Evolutionary conservation across 1,140 invertebrate species (phyloP), one percentile per base, ranked within the genome.

Genomic region (Neoseiulus cucumeris): DNA sequence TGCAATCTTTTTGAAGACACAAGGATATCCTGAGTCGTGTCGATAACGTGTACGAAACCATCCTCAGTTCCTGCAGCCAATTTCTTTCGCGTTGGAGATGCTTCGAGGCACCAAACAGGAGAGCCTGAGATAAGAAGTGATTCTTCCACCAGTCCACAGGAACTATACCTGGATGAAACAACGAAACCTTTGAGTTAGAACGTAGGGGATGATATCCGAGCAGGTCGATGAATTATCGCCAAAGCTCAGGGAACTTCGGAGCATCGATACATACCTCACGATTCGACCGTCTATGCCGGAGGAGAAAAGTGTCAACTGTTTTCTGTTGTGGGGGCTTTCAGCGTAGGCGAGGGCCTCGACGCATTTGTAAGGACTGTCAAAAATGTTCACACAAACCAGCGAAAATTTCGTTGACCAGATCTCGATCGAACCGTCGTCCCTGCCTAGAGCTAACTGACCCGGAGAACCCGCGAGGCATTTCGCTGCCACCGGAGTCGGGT

Each of bases 401-500:
- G 51, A 59, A 33, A 18, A 29, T 4, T 20, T n/a, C 12, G 51
- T 59, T 17, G 51, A 59, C 51, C 51, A 59, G 22, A 59, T 14
- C 22, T 59, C 51, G 51, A 59, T 59, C 14, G 51, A 20, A 20
- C 51, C 51, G 22, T 59, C 51, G 14, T 59, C 51, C 5, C 51
- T 25, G 51, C 51, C 51, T 6, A 59, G 14, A 33, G 51, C 51
- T 17, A 59, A 29, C 22, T 59, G 25, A 14, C 51, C 51, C 51
- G 51, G 51, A 14, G 51, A 2, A 20, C 51, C 51, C 14, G 51
- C 33, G 25, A 59, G 25, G 22, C 51, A 59, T 25, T 59, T 59
- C 14, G 51, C 51, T 25, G 51, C 51, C 22, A 59, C 51, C 51
- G 51, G 51, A 17, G 25, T 59, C 51, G 51, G 51, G 22, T 59